Base-by-base conservation (phyloP, 2,113 vertebrate genomes). In the Neogale vison region DNA sequence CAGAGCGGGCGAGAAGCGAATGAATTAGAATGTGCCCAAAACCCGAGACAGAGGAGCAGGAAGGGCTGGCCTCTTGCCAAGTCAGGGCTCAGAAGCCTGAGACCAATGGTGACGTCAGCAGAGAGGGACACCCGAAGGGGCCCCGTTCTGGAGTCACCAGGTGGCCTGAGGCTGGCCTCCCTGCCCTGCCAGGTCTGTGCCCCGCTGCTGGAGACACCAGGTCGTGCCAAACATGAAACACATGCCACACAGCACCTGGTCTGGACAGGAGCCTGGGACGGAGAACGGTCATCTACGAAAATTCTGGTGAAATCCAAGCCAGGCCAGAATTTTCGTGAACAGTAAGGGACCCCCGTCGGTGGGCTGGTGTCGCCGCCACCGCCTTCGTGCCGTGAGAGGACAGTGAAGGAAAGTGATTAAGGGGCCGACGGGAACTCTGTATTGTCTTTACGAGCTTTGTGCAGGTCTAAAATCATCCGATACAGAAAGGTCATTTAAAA, bases 401-500 rank as follows among this genome's bases (percentile, higher is more conserved):
- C 4, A 10, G 8, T 0, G 15, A 4, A 76, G 42, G 31, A 29
- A 13, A 79, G 0, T 0, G 42, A 10, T 65, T 6, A 0, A 79
- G 47, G 63, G 72, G 31, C 7, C 1, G 0, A 1, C 0, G 0
- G 72, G 52, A 31, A 18, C 50, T 52, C 57, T 5, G 34, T 2
- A 8, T 8, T 7, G 7, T 36, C 26, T 76, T 34, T 11, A 39
- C 3, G 20, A 29, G 36, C 36, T 67, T 69, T 23, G 82, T 50
- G 13, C 34, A 52, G 14, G 77, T 63, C 7, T 55, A 31, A 42
- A 45, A 20, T 6, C 10, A 42, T 42, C 42, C 42, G 9, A 57
- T 63, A 39, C 15, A n/a, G 26, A 97, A 81, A 87, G 42, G 11
- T 24, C 29, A 34, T 36, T 96, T 65, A 21, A 55, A 74, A 81